phyloP scores from a whole-genome alignment of 2,113 vertebrate genomes.

The Crotalus tigris region DNA sequence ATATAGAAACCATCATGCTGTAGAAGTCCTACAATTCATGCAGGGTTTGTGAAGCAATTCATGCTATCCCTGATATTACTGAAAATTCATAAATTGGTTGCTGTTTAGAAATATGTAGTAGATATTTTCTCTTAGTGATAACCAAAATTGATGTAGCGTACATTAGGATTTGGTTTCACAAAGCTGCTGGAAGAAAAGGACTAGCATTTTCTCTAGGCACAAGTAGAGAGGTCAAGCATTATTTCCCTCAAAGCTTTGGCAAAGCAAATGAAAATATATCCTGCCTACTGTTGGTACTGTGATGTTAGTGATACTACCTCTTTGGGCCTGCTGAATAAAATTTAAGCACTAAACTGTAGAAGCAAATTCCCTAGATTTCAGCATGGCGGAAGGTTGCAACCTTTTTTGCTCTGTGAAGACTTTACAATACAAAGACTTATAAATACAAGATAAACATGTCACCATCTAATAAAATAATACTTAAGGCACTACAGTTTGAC shows the following conservation, averaged over 20 bases:
- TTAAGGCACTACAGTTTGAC: not conserved
- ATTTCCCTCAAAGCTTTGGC: conserved; percentile 56
- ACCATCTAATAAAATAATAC: not conserved
- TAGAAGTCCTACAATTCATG: conserved; percentile 29
- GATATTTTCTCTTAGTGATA: conserved; percentile 55
- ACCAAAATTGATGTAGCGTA: conserved; percentile 30
- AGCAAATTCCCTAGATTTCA: not conserved
- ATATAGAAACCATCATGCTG: not conserved
- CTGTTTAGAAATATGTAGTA: conserved; percentile 66
- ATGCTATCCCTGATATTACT: conserved; percentile 36
- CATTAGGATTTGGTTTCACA: conserved; percentile 50
- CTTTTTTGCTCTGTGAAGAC: not conserved
- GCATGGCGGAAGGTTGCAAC: not conserved
- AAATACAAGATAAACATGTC: too few species aligned
- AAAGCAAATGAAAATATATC: conserved; percentile 56
- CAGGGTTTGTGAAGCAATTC: not conserved
- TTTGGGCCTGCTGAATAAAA: conserved; percentile 30
- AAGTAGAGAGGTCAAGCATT: conserved; percentile 61
- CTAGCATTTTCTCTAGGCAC: conserved; percentile 60
- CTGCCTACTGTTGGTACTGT: conserved; percentile 48
- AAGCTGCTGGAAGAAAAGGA: conserved; percentile 53
- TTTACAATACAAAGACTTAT: not conserved
- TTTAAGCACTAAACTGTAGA: not conserved
- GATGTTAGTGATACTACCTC: conserved; percentile 45
- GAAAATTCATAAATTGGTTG: conserved; percentile 61